A percentile compares a stretch with the other conserved stretches of the same genome.
Evolutionary conservation across 2,888 invertebrate species (phyloP).

Genomic region (Cecidostiba fungosa): DNA sequence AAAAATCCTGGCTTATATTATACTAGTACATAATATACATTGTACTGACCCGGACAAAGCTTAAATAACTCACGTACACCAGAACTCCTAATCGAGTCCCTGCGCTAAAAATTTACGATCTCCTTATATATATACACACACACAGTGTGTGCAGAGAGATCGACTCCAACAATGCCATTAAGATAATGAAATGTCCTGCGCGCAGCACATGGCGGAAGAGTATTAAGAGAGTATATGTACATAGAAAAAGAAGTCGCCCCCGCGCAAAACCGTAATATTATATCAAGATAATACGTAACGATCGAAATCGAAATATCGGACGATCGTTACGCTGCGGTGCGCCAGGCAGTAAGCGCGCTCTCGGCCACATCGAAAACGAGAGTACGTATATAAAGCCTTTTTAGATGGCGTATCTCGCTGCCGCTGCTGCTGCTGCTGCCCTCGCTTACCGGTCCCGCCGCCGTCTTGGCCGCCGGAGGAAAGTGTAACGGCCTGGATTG

Average conservation of each 20-base stretch:
- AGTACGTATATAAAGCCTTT: conserved; percentile 67
- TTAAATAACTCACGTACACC: conserved; percentile 27
- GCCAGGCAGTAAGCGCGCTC: conserved; percentile 34
- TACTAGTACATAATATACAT: no score
- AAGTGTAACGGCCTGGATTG: conserved; percentile 76
- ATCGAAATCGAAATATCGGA: conserved; percentile 61
- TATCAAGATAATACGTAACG: conserved; percentile 58
- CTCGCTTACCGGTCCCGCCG: not conserved
- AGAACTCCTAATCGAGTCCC: not conserved
- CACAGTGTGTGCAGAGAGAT: conserved; percentile 11
- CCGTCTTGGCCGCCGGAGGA: conserved; percentile 66
- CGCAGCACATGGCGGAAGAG: not conserved
- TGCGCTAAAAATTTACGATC: conserved; percentile 1
- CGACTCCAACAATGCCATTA: conserved; percentile 36
- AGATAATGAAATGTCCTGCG: conserved; percentile 40
- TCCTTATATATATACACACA: not conserved
- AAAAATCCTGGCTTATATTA: no score
- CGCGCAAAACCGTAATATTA: conserved; percentile 45
- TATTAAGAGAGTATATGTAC: no score
- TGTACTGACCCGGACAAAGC: conserved; percentile 25
- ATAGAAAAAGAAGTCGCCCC: not conserved
- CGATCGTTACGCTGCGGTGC: conserved; percentile 53
- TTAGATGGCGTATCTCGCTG: conserved; percentile 65
- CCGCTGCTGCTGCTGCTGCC: conserved; percentile 35
- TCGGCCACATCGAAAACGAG: conserved; percentile 69